A percentile compares a stretch with the other conserved stretches of the same genome.
Evolutionary conservation across 2,113 vertebrate genomes (phyloP).

Genomic region (Gasterosteus aculeatus): DNA sequence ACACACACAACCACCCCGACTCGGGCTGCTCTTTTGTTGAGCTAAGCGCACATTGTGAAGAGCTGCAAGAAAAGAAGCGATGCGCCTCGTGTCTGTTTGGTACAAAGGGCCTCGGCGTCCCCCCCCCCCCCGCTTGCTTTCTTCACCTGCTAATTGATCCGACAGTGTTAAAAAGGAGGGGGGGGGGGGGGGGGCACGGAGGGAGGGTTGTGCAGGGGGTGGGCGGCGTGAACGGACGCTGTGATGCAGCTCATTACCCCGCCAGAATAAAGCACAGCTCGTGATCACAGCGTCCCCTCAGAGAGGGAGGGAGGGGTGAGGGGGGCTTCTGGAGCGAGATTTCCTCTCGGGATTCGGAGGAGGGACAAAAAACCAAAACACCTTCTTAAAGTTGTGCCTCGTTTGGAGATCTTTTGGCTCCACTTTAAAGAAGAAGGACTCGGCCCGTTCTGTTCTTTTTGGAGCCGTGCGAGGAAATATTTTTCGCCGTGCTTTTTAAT

Average conservation of each 20-base stretch:
- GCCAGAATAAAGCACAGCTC: constrained; percentile 53
- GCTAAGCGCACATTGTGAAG: constrained; percentile 32
- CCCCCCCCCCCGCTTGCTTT: constrained; percentile 26
- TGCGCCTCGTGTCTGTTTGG: not conserved
- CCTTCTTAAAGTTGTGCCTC: constrained; percentile 4
- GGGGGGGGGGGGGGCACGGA: constrained; percentile 32
- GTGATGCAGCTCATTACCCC: constrained; percentile 69
- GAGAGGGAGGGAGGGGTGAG: not conserved
- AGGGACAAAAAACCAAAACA: not conserved
- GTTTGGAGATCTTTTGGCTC: constrained; percentile 40
- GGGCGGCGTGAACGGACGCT: constrained; percentile 40
- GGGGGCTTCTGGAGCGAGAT: no score
- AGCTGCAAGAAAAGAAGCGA: not conserved
- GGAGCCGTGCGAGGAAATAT: constrained; percentile 44
- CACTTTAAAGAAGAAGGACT: constrained; percentile 13
- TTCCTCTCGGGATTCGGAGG: constrained; percentile 6
- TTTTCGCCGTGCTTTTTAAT: constrained; percentile 68
- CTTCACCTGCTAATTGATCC: constrained; percentile 67
- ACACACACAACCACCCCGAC: constrained; percentile 26
- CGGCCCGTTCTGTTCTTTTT: constrained; percentile 27
- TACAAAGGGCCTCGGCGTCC: constrained; percentile 47
- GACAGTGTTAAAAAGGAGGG: constrained; percentile 65
- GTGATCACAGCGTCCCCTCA: constrained; percentile 53
- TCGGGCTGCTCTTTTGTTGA: constrained; percentile 26
- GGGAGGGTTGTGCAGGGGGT: constrained; percentile 19